phyloP scores from a whole-genome alignment of 2,797 vertebrate genomes.

The Amphiprion clarkii region DNA sequence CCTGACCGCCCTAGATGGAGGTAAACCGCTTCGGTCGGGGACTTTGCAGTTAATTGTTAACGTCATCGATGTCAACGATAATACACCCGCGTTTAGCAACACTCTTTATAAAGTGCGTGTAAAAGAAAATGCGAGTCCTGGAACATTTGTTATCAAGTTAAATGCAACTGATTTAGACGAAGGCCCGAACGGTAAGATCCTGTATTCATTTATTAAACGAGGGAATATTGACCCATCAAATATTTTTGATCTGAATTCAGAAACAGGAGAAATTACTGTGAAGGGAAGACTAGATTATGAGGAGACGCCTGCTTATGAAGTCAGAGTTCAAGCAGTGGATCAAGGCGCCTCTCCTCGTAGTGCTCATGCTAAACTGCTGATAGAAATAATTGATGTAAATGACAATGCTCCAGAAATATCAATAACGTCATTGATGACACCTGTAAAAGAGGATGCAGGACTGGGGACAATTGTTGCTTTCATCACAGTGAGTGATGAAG shows the following conservation, averaged over 20 bases:
- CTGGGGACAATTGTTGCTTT: constrained; percentile 78
- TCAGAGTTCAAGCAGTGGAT: constrained; percentile 82
- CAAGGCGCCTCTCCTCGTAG: constrained; percentile 55
- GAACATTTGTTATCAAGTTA: constrained; percentile 61
- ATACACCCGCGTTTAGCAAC: constrained; percentile 80
- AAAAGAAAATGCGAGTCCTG: constrained; percentile 71
- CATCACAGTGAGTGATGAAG: constrained; percentile 77
- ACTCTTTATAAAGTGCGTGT: constrained; percentile 80
- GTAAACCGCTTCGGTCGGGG: constrained; percentile 81
- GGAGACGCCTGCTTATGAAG: constrained; percentile 79
- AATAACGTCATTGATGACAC: constrained; percentile 72
- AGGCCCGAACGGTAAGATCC: constrained; percentile 68
- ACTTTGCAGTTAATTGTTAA: constrained; percentile 76
- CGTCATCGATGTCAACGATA: constrained; percentile 88
- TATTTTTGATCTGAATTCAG: constrained; percentile 61
- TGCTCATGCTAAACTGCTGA: constrained; percentile 75
- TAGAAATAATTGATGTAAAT: constrained; percentile 75
- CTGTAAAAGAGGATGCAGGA: constrained; percentile 75
- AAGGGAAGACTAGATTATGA: constrained; percentile 86
- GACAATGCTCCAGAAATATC: constrained; percentile 73
- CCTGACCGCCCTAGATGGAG: constrained; percentile 85
- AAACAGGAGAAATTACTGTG: constrained; percentile 82
- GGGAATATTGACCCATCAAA: constrained; percentile 45
- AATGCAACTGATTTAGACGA: constrained; percentile 80
- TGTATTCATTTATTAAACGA: constrained; percentile 66